Evolutionary conservation across 2,797 vertebrate genomes (phyloP), one percentile per base, ranked within the genome.

Genomic region (Ctenosaura bakeri): DNA sequence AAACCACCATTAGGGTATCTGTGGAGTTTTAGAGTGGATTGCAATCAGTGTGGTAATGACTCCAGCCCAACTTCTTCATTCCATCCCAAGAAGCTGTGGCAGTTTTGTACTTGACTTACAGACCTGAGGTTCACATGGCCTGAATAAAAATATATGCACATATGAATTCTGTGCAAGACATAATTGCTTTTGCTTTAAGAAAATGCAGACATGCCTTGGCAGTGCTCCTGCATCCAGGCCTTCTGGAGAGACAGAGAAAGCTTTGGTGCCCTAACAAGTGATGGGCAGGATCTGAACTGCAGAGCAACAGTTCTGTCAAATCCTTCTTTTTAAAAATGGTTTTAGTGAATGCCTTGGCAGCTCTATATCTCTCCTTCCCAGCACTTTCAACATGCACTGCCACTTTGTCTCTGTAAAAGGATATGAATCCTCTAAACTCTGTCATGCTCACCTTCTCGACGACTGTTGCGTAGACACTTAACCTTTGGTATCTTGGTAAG

Each of bases 401-500:
- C n/a, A 56, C 38, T 24, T 38, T n/a, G 52, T 73, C 38, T 22
- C 64, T 71, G 13, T 77, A 50, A 52, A 9, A 64, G 18, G 35
- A 4, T 42, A 66, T 42, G 64, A n/a, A 69, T 79, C 22, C 71
- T 50, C 6, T 6, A 83, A 91, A 93, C 26, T 1, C 77, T 86
- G 82, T 73, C 90, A 89, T 42, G 90, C 98, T 97, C 95, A 99
- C 99, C 99, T 98, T 99, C 99, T 96, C 99, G 96, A 24, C 97
- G 97, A 50, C 93, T 97, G 89, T 99, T 99, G 93, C 98, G 98
- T 92, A 99, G 96, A 95, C 99, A 99, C 92, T 97, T 98, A 90
- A 99, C 98, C 96, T 99, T 99, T 86, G 98, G 98, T 95, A 99
- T 98, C 97, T 98, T 98, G 52, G 98, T 97, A 92, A 99, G 98